Percentiles rank a stretch among this genome's conserved stretches.
phyloP scores from a whole-genome alignment of 2,888 invertebrate genomes.

The Aphodius granarius region DNA sequence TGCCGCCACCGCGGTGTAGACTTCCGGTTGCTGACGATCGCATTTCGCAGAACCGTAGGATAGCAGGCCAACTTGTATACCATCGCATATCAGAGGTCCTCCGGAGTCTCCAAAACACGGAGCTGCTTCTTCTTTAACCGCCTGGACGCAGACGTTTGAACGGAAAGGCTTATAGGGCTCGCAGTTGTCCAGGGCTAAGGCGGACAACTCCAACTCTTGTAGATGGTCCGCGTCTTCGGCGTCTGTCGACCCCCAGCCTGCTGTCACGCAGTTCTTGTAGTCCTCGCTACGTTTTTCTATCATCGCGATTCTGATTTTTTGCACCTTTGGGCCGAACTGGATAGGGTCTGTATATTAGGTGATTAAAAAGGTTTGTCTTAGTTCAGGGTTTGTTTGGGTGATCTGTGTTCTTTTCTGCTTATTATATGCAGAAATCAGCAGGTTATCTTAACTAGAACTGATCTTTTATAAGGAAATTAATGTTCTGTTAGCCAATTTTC shows the following conservation, averaged over 20 bases:
- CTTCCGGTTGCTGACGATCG: neutral
- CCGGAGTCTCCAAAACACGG: neutral
- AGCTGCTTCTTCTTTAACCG: neutral
- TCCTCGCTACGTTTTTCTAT: neutral
- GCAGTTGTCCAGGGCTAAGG: neutral
- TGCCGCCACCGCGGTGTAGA: neutral
- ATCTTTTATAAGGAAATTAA: too few relatives aligned
- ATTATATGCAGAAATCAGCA: too few relatives aligned
- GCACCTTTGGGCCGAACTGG: neutral
- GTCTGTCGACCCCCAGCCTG: neutral
- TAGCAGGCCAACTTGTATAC: neutral
- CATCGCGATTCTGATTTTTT: neutral
- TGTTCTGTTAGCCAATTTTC: too few relatives aligned
- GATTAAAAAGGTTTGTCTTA: too few relatives aligned
- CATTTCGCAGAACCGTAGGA: neutral
- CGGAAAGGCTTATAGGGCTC: neutral
- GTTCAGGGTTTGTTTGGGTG: too few relatives aligned
- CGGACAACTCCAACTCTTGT: neutral
- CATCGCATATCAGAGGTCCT: neutral
- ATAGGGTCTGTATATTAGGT: neutral
- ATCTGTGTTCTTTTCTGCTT: too few relatives aligned
- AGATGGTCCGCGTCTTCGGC: neutral
- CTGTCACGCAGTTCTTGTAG: neutral
- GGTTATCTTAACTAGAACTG: too few relatives aligned
- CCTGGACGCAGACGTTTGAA: neutral